Evolutionary conservation across 1,140 invertebrate genomes (phyloP).

Genomic region (Pseudoatta argentina): DNA sequence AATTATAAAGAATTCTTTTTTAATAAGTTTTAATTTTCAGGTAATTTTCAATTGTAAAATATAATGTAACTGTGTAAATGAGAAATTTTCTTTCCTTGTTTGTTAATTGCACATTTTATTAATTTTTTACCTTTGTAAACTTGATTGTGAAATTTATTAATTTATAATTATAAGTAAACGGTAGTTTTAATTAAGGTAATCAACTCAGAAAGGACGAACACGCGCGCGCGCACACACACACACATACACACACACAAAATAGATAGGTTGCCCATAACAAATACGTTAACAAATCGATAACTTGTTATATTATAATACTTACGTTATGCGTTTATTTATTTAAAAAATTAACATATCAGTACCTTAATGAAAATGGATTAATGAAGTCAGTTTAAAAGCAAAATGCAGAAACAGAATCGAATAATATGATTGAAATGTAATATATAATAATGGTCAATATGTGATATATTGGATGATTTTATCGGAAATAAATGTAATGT

Average conservation of each 20-base stretch:
- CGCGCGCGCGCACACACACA: too few species aligned
- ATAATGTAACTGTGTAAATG: background rate
- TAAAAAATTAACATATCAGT: background rate
- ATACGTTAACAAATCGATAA: background rate
- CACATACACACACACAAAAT: background rate
- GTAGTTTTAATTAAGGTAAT: background rate
- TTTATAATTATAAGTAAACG: background rate
- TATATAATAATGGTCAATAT: background rate
- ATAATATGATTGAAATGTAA: background rate
- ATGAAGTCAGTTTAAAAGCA: background rate
- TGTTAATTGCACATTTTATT: background rate
- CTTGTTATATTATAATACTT: background rate
- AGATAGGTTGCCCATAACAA: background rate
- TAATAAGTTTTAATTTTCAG: background rate
- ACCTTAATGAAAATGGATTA: background rate
- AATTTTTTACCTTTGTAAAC: background rate
- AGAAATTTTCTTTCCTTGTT: background rate
- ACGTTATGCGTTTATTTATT: slow-evolving; percentile 3
- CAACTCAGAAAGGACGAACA: background rate
- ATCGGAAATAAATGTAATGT: background rate
- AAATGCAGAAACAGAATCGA: background rate
- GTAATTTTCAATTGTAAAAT: background rate
- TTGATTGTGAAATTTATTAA: background rate
- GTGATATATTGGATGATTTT: background rate
- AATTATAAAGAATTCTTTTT: background rate